These are phyloP conservation scores for Troides aeacus DNA, from an alignment of 2,888 invertebrate species.

Conservation along the genomic window DNA sequence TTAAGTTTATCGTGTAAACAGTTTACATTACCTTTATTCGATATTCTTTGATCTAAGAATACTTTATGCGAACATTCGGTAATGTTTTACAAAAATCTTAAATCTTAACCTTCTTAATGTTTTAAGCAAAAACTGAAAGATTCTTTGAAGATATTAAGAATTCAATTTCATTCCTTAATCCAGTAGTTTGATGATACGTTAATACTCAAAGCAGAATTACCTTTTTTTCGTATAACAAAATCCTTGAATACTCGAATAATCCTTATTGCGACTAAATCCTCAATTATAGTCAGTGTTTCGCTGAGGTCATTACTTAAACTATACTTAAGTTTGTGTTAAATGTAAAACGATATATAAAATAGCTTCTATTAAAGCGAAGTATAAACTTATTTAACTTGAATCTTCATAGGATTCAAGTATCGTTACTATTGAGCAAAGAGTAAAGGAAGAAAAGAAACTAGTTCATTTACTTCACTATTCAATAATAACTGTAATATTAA, in stretches of 20 bases:
- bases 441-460: neutral
- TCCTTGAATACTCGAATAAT: neutral
- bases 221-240: neutral
- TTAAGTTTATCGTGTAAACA: constrained; percentile 22
- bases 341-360: neutral
- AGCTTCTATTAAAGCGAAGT: constrained; percentile 9
- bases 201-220: neutral
- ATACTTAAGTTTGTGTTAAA: neutral
- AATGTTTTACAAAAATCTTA: constrained; percentile 9
- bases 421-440: neutral
- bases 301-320: neutral
- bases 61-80: constrained; percentile 6
- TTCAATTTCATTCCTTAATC: neutral
- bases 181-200: neutral
- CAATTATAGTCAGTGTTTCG: neutral
- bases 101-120: neutral
- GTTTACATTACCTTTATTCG: constrained; percentile 19
- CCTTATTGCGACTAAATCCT: neutral
- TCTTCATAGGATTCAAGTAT: no score
- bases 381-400: constrained; percentile 8
- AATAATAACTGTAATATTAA: neutral
- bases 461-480: neutral
- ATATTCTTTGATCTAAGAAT: constrained; percentile 30
- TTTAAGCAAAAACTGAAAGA: neutral
- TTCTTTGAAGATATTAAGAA: neutral